Base-by-base conservation (phyloP, 2,113 vertebrate genomes). In the Australoheros scitulus region DNA sequence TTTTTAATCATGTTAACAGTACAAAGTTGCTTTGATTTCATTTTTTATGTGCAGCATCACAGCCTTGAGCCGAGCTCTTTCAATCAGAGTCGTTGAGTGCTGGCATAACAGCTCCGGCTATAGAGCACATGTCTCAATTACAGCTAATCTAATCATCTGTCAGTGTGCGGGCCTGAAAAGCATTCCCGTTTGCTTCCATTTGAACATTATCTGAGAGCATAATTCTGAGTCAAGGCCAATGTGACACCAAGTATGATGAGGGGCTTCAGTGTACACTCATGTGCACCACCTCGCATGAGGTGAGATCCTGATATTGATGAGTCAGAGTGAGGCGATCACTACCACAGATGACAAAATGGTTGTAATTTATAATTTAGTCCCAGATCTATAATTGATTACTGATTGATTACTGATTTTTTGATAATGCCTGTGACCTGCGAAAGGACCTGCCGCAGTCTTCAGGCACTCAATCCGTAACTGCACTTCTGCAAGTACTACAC, bases 101-200 rank as follows among this genome's bases (percentile, higher is more conserved):
- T 58, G 86, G 68, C 59, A 52, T 65, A 87, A 82, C 87, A 82
- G 83, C 83, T 76, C 55, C 59, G 1, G 77, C 61, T 76, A 18
- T 74, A 17, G 47, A 68, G 80, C 91, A 81, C 90, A 89, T 26
- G 81, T 93, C 92, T 91, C 90, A 89, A 85, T 92, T 90, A 91
- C 87, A 78, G 84, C 86, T 87, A 87, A 93, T 91, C 79, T 65
- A 90, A 93, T 92, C 81, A 81, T 79, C 84, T 68, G 87, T 88
- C 85, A 77, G 80, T 7, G 76, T 26, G 87, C n/a, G 2, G 60
- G 80, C 58, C 61, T 82, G 78, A 82, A 91, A 88, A 87, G 74
- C 81, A 65, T 91, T 83, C 81, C 76, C 3, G 47, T 84, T 85
- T 77, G 80, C 77, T 65, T 70, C 59, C 43, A 61, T 74, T 77